Evolutionary conservation across 2,113 vertebrate genomes (phyloP).

Genomic region (Scophthalmus maximus): DNA sequence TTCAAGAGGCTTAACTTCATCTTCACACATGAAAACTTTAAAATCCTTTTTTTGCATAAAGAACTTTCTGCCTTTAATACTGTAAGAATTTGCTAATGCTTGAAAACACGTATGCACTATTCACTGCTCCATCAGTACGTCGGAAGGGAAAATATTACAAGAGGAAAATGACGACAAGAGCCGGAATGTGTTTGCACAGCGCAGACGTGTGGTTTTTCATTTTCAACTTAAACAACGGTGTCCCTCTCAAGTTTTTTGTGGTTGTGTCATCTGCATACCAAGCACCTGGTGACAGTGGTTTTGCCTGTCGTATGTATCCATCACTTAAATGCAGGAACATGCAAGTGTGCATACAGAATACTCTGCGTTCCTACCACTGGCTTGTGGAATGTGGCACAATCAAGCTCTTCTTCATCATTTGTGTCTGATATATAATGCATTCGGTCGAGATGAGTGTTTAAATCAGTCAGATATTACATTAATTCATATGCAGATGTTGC

Average conservation of each 20-base stretch:
- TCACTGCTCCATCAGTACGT: neutral
- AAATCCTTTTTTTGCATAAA: neutral
- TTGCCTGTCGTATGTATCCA: constrained; percentile 59
- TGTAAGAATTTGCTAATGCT: neutral
- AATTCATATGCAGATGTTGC: neutral
- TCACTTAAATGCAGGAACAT: constrained; percentile 3
- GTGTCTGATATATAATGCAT: neutral
- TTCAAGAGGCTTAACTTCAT: neutral
- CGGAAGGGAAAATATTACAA: neutral
- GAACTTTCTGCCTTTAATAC: neutral
- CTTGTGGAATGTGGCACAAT: constrained; percentile 19
- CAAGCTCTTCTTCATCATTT: neutral
- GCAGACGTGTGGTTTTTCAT: neutral
- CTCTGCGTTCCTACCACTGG: constrained; percentile 35
- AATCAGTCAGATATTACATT: neutral
- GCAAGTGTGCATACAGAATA: constrained; percentile 17
- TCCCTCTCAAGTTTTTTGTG: constrained; percentile 16
- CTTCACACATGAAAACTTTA: neutral
- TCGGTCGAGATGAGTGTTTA: neutral
- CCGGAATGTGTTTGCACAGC: neutral
- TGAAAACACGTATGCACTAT: neutral
- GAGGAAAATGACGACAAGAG: neutral
- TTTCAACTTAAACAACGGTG: no score
- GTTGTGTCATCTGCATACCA: constrained; percentile 56
- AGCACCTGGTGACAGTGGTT: constrained; percentile 41